Base-by-base conservation (phyloP, 2,888 invertebrate species). In the Pheosia gnoma region DNA sequence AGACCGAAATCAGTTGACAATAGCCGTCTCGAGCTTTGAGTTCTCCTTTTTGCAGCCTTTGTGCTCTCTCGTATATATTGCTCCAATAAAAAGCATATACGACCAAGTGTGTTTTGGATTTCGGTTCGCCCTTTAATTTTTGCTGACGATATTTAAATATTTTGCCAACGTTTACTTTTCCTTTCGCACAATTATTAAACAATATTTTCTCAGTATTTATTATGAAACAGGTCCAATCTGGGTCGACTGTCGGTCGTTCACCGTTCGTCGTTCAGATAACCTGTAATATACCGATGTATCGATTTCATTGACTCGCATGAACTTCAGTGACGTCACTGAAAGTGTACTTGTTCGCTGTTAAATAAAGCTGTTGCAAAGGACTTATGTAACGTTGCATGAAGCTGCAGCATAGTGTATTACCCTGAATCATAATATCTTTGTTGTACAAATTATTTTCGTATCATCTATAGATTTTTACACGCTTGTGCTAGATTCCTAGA, bases 181-280 rank as follows among this genome's bases (percentile, higher is more conserved):
- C 47, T 67, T 63, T 62, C 52, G 7, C n/a, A 49, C 13, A 58
- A 60, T 60, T 64, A 55, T 65, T 66, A 65, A 62, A 59, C 55
- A 68, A 65, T 65, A 55, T 59, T 69, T 62, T 63, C 59, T 69
- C 11, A 36, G 37, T 71, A 70, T 67, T 67, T 64, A 63, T 71
- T 69, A 66, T 64, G n/a, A 62, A 68, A 67, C 67, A 54, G 58
- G 66, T 67, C 57, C 63, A 70, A 78, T 79, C 68, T 80, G 68
- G 81, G 80, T 78, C 80, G 69, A 57, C 60, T 68, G 78, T 71
- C 78, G 77, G 76, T 76, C 80, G 65, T 79, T 78, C 73, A 73
- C 75, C 76, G 74, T 65, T 72, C 63, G 65, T 62, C 60, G 61
- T 59, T 52, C 58, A 51, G 78, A 79, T 79, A 81, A 75, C 77